These are phyloP conservation scores for Enteromius anoplus DNA, from an alignment of 2,797 vertebrate genomes.

Conservation along the genomic window DNA sequence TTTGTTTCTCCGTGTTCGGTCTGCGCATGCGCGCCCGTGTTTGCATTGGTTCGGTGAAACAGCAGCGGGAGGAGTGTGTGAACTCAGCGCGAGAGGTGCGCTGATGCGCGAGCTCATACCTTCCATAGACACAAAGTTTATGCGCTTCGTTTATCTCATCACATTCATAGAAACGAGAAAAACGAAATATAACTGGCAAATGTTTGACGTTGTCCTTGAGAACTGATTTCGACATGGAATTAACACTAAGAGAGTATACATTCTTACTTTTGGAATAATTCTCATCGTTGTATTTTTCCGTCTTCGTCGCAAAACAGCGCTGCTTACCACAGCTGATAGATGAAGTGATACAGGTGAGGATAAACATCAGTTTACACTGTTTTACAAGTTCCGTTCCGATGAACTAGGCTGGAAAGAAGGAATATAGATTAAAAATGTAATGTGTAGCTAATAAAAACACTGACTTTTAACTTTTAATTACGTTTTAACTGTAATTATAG, in stretches of 20 bases:
- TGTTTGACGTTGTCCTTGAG: neutral
- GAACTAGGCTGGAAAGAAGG: neutral
- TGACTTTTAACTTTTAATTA: neutral
- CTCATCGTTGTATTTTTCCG: neutral
- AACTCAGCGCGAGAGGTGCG: neutral
- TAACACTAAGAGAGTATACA: neutral
- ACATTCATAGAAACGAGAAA: neutral
- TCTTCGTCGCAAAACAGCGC: constrained; percentile 22
- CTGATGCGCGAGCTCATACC: constrained; percentile 11
- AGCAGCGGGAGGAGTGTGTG: constrained; percentile 17
- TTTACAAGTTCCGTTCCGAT: neutral
- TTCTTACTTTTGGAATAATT: constrained; percentile 26
- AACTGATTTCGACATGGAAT: neutral
- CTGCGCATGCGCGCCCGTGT: constrained; percentile 21
- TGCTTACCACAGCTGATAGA: neutral
- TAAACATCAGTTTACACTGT: neutral
- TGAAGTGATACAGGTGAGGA: constrained; percentile 38
- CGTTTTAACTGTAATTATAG: neutral
- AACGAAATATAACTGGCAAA: neutral
- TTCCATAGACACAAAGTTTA: constrained; percentile 28
- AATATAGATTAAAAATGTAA: neutral
- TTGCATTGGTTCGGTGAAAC: neutral
- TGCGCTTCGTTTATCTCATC: neutral
- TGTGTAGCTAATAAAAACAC: neutral
- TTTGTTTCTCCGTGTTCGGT: neutral